A percentile compares a stretch with the other conserved stretches of the same genome.
Conservation (phyloP, 2,797 vertebrate genomes). For the Nasua narica region DNA sequence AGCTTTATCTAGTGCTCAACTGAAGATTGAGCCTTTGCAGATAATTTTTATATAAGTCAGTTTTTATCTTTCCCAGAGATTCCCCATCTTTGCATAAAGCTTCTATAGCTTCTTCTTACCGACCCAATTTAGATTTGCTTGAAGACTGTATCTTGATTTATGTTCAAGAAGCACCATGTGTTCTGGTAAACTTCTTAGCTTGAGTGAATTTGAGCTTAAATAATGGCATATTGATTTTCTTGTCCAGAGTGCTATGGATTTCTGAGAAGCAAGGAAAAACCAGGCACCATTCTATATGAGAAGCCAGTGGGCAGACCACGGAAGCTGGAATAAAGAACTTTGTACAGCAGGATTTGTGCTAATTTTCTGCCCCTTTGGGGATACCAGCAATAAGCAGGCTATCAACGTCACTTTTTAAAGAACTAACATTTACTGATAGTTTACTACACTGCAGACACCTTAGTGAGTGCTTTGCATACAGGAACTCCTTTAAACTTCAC, state of each 20-base stretch:
- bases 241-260: neutral
- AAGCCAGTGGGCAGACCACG: neutral
- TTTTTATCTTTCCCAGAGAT: neutral
- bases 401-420: neutral
- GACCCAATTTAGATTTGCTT: neutral
- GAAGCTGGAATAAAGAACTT: neutral
- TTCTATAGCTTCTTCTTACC: neutral
- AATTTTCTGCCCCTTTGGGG: neutral
- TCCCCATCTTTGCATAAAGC: neutral
- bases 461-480: neutral
- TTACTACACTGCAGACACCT: neutral
- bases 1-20: neutral
- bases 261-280: neutral
- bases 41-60: neutral
- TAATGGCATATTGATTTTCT: neutral
- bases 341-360: neutral
- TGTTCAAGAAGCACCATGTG: neutral
- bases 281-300: neutral
- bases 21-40: neutral
- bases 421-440: neutral
- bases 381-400: neutral
- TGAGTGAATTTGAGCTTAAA: neutral
- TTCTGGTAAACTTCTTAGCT: neutral
- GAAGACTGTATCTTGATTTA: neutral
- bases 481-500: neutral